Evolutionary conservation across 2,113 vertebrate species (phyloP).

Genomic region (Fregata magnificens): DNA sequence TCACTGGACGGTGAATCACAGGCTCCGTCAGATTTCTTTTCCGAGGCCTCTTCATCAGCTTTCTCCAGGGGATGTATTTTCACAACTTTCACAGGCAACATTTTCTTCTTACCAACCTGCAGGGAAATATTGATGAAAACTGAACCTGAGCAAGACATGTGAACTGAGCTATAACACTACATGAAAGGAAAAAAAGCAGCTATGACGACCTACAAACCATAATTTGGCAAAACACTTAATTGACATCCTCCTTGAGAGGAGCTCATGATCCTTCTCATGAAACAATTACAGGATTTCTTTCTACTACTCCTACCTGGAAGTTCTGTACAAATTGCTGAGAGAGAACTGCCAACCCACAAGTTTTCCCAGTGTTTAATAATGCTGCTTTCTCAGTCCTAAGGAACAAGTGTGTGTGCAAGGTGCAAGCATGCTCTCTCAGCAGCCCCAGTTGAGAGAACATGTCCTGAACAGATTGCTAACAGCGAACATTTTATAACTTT

Average conservation of each 20-base stretch:
- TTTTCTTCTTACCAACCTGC: constrained; percentile 92
- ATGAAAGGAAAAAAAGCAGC: background rate
- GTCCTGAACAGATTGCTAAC: background rate
- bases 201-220: rapidly evolving
- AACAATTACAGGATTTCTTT: background rate
- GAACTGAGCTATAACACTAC: background rate
- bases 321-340: background rate
- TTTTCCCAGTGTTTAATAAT: background rate
- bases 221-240: background rate
- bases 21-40: constrained; percentile 90
- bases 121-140: background rate
- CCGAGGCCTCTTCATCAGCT: constrained; percentile 77
- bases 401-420: background rate
- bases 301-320: background rate
- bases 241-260: background rate
- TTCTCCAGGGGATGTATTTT: constrained; percentile 91
- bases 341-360: background rate
- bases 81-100: constrained; percentile 84
- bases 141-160: background rate
- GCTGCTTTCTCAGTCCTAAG: background rate
- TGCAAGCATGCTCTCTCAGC: background rate
- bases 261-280: background rate
- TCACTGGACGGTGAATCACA: constrained; percentile 98
- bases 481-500: background rate
- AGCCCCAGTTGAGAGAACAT: background rate